Conservation (phyloP, 2,113 vertebrate genomes). For the Hyaena hyaena region DNA sequence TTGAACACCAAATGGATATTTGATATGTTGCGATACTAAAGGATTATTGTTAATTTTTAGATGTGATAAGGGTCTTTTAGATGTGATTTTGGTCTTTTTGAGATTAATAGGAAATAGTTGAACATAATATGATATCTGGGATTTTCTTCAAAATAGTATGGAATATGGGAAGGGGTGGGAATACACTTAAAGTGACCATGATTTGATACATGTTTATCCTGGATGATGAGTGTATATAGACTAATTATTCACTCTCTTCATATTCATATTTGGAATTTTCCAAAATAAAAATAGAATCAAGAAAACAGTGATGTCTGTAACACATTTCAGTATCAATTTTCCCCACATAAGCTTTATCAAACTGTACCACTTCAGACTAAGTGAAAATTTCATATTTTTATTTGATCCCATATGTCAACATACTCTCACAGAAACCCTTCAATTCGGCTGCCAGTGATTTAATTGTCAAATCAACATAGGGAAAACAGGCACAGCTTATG, state of each 20-base stretch:
- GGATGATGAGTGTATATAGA: background rate
- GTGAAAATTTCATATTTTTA: background rate
- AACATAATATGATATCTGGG: background rate
- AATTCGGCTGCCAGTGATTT: background rate
- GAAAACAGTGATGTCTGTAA: background rate
- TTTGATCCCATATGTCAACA: background rate
- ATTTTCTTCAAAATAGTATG: slow-evolving; percentile 53
- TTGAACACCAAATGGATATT: background rate
- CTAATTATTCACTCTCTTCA: background rate
- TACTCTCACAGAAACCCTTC: slow-evolving; percentile 35
- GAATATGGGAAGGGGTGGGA: background rate
- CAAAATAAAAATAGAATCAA: slow-evolving; percentile 23
- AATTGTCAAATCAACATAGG: background rate
- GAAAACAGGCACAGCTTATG: background rate
- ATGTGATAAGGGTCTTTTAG: background rate
- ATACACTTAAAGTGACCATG: background rate
- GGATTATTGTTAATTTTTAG: background rate
- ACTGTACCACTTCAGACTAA: slow-evolving; percentile 1
- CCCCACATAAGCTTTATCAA: background rate
- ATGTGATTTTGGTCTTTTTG: slow-evolving; percentile 9
- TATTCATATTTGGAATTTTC: slow-evolving; percentile 17
- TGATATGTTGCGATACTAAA: background rate
- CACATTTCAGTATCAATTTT: background rate
- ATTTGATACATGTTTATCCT: background rate
- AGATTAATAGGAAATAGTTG: background rate